phyloP scores from a whole-genome alignment of 2,888 invertebrate genomes.

The Pocota personata region DNA sequence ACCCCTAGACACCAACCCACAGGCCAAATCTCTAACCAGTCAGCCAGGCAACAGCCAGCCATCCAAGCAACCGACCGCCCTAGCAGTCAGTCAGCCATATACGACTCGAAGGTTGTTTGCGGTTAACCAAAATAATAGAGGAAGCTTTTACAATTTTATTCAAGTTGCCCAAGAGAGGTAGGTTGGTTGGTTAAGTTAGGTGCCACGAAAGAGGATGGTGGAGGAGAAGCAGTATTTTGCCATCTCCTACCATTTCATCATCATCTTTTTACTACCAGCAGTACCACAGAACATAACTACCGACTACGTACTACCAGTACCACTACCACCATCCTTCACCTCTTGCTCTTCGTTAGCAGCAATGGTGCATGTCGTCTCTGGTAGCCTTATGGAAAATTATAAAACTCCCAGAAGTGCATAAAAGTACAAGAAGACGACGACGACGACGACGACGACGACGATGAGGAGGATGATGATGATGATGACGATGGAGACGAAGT shows the following conservation, averaged over 20 bases:
- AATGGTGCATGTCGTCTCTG: slow-evolving; percentile 65
- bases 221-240: slow-evolving; percentile 38
- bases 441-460: background rate
- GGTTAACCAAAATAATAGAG: slow-evolving; percentile 74
- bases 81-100: slow-evolving; percentile 60
- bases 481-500: background rate
- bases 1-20: slow-evolving; percentile 22
- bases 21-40: background rate
- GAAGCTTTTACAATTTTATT: slow-evolving; percentile 74
- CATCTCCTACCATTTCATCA: slow-evolving; percentile 58
- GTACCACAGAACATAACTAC: slow-evolving; percentile 36
- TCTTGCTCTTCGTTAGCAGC: slow-evolving; percentile 19
- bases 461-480: background rate
- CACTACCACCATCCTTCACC: slow-evolving; percentile 1
- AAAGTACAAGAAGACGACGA: slow-evolving; percentile 63
- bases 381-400: slow-evolving; percentile 71
- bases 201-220: slow-evolving; percentile 13
- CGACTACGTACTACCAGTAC: slow-evolving; percentile 8
- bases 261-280: slow-evolving; percentile 57
- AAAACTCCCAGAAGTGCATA: slow-evolving; percentile 67
- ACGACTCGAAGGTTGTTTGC: slow-evolving; percentile 68
- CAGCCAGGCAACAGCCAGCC: slow-evolving; percentile 47
- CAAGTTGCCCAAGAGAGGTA: slow-evolving; percentile 56
- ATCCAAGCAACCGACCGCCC: slow-evolving; percentile 58
- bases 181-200: background rate